These are phyloP conservation scores for Sinocyclocheilus rhinocerous DNA, from an alignment of 2,113 vertebrate species.

Conservation along the genomic window DNA sequence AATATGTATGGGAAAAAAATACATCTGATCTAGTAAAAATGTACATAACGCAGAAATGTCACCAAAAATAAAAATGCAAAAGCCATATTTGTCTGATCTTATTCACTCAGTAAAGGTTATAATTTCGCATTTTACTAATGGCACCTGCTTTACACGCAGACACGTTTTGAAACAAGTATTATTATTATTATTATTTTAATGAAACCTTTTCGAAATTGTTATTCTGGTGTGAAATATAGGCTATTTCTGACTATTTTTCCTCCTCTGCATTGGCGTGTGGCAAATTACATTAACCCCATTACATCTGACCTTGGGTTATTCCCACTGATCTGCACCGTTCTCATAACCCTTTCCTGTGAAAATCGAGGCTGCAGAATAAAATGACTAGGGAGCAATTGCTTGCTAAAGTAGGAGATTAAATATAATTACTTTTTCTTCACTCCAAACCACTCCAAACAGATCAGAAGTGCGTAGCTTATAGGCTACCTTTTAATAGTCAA, in stretches of 20 bases:
- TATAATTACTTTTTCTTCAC: neutral
- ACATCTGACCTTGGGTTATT: slow-evolving; percentile 7
- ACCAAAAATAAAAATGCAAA: neutral
- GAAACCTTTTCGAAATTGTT: neutral
- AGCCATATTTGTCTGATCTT: neutral
- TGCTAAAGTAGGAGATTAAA: neutral
- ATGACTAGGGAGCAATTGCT: neutral
- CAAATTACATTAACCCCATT: neutral
- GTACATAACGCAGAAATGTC: neutral
- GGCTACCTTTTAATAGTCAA: neutral
- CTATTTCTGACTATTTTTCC: neutral
- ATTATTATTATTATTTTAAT: neutral
- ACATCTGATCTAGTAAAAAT: neutral
- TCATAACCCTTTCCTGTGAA: neutral
- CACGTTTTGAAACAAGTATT: neutral
- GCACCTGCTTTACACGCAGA: neutral
- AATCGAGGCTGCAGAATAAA: neutral
- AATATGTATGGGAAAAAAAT: neutral
- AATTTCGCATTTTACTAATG: neutral
- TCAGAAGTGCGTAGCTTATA: neutral
- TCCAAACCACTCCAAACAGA: neutral
- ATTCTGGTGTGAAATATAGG: neutral
- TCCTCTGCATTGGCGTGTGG: neutral
- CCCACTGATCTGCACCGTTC: neutral
- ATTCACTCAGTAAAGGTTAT: neutral